Conservation (phyloP, 2,113 vertebrate species). For the Phalacrocorax pelagicus region DNA sequence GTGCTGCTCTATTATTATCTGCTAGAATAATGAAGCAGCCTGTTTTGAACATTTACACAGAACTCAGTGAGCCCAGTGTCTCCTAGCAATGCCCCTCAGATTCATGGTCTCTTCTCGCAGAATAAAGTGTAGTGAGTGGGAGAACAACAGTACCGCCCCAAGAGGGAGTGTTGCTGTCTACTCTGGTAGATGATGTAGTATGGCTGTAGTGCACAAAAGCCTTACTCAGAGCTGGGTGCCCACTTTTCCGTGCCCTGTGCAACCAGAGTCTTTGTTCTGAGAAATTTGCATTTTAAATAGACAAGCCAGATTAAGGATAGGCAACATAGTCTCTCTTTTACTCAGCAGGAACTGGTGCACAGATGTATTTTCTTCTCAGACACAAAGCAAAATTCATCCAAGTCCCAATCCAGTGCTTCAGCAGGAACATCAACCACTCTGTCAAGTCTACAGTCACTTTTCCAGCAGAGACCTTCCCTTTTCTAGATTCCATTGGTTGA, state of each 20-base stretch:
- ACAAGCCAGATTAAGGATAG: background rate
- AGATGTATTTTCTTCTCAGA: background rate
- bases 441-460: background rate
- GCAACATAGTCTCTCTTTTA: background rate
- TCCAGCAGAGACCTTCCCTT: background rate
- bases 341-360: background rate
- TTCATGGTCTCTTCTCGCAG: background rate
- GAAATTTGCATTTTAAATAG: conserved; percentile 7
- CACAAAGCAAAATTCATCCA: background rate
- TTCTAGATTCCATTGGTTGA: background rate
- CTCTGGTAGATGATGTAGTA: background rate
- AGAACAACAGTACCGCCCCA: background rate
- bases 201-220: background rate
- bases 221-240: background rate
- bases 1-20: conserved; percentile 25
- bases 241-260: background rate
- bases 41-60: background rate
- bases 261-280: background rate
- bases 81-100: background rate
- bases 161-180: background rate
- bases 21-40: conserved; percentile 23
- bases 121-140: background rate
- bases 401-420: background rate
- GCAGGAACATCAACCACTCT: background rate
- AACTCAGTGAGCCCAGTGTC: background rate